Evolutionary conservation across 2,797 vertebrate species (phyloP).

Genomic region (Microtus californicus): DNA sequence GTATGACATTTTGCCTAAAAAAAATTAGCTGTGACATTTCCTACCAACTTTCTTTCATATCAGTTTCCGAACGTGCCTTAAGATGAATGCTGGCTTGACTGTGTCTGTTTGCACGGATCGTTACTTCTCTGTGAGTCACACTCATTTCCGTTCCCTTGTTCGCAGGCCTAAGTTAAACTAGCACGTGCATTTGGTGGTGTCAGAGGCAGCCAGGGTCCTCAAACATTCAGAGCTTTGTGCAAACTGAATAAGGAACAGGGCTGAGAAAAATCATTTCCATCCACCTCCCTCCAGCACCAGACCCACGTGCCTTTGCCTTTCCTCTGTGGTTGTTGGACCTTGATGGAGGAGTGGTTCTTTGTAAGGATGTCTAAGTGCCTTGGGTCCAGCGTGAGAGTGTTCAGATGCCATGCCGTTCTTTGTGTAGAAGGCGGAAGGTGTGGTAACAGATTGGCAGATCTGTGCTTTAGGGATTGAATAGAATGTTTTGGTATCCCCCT

Average conservation of each 20-base stretch:
- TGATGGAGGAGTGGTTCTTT: slow-evolving; percentile 26
- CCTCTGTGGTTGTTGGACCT: not conserved
- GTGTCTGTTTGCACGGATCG: not conserved
- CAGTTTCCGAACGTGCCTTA: not conserved
- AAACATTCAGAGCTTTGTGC: slow-evolving; percentile 39
- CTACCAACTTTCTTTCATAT: not conserved
- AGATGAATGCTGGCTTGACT: slow-evolving; percentile 4
- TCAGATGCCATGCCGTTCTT: not conserved
- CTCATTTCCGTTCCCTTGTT: slow-evolving; percentile 38
- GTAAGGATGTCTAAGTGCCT: not conserved
- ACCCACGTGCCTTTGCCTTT: not conserved
- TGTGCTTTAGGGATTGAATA: not conserved
- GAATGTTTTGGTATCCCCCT: not conserved
- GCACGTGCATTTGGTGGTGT: not conserved
- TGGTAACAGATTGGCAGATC: not conserved
- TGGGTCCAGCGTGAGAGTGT: not conserved
- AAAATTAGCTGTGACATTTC: slow-evolving; percentile 8
- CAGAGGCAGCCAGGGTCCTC: not conserved
- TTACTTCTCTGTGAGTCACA: slow-evolving; percentile 12
- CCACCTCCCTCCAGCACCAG: not conserved
- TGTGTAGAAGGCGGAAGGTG: not conserved
- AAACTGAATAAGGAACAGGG: slow-evolving; percentile 28
- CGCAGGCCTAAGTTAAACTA: slow-evolving; percentile 5
- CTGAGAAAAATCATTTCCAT: not conserved
- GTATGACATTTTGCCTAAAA: slow-evolving; percentile 30